A percentile compares a stretch with the other conserved stretches of the same genome.
Evolutionary conservation across 2,113 vertebrate species (phyloP).

Genomic region (Puffinus mauretanicus): DNA sequence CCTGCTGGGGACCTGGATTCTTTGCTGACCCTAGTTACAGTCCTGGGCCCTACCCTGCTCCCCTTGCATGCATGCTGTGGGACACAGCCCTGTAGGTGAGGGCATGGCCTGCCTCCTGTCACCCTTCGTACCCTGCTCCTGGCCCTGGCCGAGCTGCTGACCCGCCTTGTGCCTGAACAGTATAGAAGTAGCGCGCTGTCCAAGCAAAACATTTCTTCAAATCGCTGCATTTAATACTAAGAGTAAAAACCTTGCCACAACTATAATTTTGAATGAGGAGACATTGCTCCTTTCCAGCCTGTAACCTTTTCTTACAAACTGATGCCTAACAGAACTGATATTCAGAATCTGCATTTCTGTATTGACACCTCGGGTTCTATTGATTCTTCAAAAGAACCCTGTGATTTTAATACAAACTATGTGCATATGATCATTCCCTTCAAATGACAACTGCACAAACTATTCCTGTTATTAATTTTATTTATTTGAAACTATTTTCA

Average conservation of each 20-base stretch:
- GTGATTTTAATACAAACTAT: background rate
- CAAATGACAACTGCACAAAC: background rate
- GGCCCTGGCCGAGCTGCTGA: background rate
- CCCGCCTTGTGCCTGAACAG: background rate
- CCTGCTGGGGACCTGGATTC: background rate
- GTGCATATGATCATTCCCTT: background rate
- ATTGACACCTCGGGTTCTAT: background rate
- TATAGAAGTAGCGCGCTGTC: accelerated
- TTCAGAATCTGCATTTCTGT: background rate
- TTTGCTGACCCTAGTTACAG: background rate
- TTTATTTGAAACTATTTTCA: background rate
- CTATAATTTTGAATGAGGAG: background rate
- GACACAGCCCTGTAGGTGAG: background rate
- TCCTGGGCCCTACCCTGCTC: background rate
- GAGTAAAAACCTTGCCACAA: background rate
- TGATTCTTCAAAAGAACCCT: background rate
- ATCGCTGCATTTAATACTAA: background rate
- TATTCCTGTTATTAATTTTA: background rate
- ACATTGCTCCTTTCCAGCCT: background rate
- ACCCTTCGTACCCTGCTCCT: background rate
- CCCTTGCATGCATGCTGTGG: background rate
- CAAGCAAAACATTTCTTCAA: background rate
- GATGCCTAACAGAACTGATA: background rate
- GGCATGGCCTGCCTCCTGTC: background rate
- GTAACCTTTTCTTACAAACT: background rate